Conservation (phyloP, 2,888 invertebrate genomes). For the Exocentrus adspersus region DNA sequence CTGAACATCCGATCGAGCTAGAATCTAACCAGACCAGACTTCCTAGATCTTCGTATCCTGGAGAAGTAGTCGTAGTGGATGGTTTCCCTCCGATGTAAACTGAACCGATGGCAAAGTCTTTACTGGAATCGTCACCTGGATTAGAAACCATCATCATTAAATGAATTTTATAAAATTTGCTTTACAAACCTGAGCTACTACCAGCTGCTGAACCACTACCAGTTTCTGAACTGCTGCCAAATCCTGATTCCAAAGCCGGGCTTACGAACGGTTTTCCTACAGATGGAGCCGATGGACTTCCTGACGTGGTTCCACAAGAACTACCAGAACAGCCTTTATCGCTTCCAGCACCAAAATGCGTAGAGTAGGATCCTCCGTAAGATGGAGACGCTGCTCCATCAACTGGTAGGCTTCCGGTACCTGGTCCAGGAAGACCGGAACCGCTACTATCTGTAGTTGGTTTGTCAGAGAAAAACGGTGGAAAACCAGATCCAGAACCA, state of each 20-base stretch:
- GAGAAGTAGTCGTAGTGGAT: not conserved
- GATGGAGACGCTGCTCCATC: slow-evolving; percentile 1
- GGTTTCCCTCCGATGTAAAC: not conserved
- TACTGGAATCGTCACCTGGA: not conserved
- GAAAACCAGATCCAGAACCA: not conserved
- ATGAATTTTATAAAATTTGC: not conserved
- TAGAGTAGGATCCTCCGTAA: not conserved
- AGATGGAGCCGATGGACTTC: not conserved
- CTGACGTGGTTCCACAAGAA: not conserved
- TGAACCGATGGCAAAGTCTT: not conserved
- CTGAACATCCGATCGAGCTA: slow-evolving; percentile 6
- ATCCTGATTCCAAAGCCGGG: not conserved
- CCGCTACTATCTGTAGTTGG: not conserved
- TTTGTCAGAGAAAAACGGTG: not conserved
- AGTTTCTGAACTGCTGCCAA: not conserved
- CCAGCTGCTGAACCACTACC: not conserved
- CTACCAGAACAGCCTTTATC: not conserved
- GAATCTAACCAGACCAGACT: no score
- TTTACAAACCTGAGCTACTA: not conserved
- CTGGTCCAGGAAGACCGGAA: not conserved
- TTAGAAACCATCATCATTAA: not conserved
- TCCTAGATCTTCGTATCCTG: not conserved
- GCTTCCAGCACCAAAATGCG: not conserved
- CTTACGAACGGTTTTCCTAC: not conserved
- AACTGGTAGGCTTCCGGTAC: slow-evolving; percentile 11